Base-by-base conservation (phyloP, 1,140 invertebrate species). In the Drosophila yakuba region DNA sequence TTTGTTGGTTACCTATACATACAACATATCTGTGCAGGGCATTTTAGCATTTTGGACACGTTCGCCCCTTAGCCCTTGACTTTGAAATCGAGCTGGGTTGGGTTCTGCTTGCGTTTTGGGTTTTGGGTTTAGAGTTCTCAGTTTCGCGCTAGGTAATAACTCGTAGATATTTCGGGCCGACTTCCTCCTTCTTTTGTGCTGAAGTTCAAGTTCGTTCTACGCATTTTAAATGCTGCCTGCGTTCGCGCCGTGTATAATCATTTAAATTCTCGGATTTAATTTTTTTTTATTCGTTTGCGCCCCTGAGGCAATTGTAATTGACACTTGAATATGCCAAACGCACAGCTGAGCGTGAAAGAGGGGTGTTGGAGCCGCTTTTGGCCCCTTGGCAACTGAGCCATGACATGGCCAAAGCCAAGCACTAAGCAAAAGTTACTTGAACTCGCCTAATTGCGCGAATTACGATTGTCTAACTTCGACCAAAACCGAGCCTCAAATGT, bases 191-290 rank as follows among this genome's bases (percentile, higher is more conserved):
- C 44, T 71, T 71, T 71, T 69, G 64, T 61, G 55, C 47, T 74
- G 73, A 89, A 89, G 84, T 89, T 89, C 84, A 89, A 89, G 84
- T 84, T 89, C 80, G 81, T 50, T 84, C 78, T 61, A 83, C 73
- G 80, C 76, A 83, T 80, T 88, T 88, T 69, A 82, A 73, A 79
- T 83, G 59, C 76, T 67, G 61, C 64, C 69, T 66, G 50, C 57
- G 69, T 52, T 78, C 32, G 59, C 59, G n/a, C 25, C 25, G 41
- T 74, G 74, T 75, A 78, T 64, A 68, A 83, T 83, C 54, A 72
- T 83, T 79, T 61, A 63, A 84, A 60, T 73, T 69, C 45, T 48
- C 32, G 11, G 12, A 8, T 55, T 52, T 50, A 28, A n/a, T n/a
- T 36, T 45, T 51, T 14, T 39, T 58, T 55, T 20, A 20, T 20